These are phyloP conservation scores for Sialia sialis DNA, from an alignment of 2,113 vertebrate species.

Conservation along the genomic window DNA sequence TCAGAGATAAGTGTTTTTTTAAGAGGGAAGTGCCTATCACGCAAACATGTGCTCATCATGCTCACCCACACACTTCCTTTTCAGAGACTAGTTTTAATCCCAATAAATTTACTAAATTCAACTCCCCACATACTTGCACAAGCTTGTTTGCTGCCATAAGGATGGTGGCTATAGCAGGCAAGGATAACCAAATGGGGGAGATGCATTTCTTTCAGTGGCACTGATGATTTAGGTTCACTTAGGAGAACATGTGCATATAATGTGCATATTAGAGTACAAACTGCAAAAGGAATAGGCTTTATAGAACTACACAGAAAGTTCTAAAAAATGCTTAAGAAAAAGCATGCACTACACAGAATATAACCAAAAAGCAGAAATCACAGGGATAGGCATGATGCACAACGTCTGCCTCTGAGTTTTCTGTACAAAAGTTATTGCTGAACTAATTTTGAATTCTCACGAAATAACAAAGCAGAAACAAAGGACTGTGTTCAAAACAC, in stretches of 20 bases:
- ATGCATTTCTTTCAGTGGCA: not conserved
- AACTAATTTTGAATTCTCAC: not conserved
- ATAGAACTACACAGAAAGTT: not conserved
- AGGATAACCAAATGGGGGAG: not conserved
- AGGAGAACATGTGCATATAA: not conserved
- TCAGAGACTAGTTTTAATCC: not conserved
- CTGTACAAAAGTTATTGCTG: not conserved
- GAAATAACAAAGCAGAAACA: not conserved
- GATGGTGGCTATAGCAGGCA: not conserved
- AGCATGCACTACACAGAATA: not conserved
- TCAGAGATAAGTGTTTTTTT: not conserved
- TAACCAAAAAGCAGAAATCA: not conserved
- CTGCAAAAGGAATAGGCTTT: not conserved
- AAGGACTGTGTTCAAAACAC: not conserved
- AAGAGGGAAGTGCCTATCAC: not conserved
- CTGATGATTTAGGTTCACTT: not conserved
- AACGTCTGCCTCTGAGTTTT: not conserved
- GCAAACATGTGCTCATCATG: fast-evolving
- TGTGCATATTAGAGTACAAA: not conserved
- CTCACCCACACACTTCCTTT: not conserved
- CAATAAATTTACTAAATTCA: not conserved
- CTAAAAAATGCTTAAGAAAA: not conserved
- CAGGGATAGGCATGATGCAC: not conserved
- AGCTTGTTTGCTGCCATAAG: not conserved
- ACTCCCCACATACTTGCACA: not conserved